Conservation (phyloP, 2,113 vertebrate genomes). For the Larimichthys polyactis region DNA sequence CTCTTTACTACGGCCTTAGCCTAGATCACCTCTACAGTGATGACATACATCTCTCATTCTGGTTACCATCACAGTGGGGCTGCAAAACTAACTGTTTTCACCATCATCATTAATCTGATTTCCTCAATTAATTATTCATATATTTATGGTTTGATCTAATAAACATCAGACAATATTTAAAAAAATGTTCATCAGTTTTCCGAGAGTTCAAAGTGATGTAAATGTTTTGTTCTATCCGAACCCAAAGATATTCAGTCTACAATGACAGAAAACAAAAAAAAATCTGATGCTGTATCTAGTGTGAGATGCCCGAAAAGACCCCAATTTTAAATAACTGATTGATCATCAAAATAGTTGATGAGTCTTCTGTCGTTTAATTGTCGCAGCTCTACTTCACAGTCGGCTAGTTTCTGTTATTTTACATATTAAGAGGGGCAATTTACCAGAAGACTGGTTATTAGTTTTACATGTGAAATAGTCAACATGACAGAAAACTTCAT, state of each 20-base stretch:
- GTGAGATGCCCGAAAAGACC: background rate
- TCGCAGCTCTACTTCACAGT: background rate
- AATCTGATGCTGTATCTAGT: background rate
- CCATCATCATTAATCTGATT: background rate
- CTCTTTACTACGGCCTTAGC: conserved; percentile 28
- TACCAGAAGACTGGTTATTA: background rate
- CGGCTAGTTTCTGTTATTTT: conserved; percentile 5
- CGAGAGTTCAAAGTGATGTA: background rate
- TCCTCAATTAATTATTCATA: background rate
- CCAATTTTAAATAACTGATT: too few relatives aligned
- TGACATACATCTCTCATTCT: background rate
- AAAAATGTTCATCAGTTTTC: background rate
- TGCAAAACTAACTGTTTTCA: background rate
- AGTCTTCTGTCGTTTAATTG: background rate
- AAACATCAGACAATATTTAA: background rate
- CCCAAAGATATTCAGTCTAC: background rate
- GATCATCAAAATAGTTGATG: background rate
- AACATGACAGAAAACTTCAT: background rate
- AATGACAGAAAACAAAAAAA: background rate
- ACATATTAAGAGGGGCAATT: background rate
- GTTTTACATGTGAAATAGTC: conserved; percentile 12
- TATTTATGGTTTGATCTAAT: background rate
- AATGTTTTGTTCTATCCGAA: background rate
- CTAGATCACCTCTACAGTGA: background rate
- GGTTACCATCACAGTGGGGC: conserved; percentile 1